Evolutionary conservation across 2,888 invertebrate genomes (phyloP), one percentile per base, ranked within the genome.

Genomic region (Malachius bipustulatus): DNA sequence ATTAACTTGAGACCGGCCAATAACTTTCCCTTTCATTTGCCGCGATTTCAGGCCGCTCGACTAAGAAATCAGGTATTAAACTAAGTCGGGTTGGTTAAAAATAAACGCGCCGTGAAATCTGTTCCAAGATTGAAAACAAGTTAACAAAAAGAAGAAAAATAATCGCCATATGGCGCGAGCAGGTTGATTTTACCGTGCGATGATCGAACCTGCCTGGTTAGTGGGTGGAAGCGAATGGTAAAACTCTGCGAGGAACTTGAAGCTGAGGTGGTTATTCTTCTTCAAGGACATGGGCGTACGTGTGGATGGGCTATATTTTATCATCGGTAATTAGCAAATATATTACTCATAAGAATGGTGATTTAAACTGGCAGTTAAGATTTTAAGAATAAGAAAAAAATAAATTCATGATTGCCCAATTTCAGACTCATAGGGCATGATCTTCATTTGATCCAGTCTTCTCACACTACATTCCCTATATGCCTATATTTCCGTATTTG

Each of bases 71-170:
- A 19, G 24, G 24, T 6, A 19, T 19, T n/a, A 6, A 19, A 19
- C 24, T 19, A 19, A n/a, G 6, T 8, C 24, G 24, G 24, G 6
- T n/a, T 19, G 24, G n/a, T n/a, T 19, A n/a, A n/a, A 19, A 8
- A 19, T 19, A 19, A 19, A 19, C n/a, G n/a, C n/a, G n/a, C 24
- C 24, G 24, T 19, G 24, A 19, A 19, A 19, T 19, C 24, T 19
- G 24, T 19, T 19, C n/a, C 6, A 19, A 19, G 24, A 19, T 19
- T 19, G n/a, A 19, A 19, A 19, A 19, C 24, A 19, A 6, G 24
- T 19, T n/a, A 19, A 19, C 24, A 19, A 19, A 19, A 19, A 19
- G 24, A 19, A 19, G 6, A 19, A 19, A 19, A 19, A 19, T 19
- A n/a, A 19, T 19, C 6, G n/a, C 24, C 24, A 19, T 19, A 19